Percentiles rank a stretch among this genome's conserved stretches.
Evolutionary conservation across 2,113 vertebrate genomes (phyloP).

Genomic region (Cygnus atratus): DNA sequence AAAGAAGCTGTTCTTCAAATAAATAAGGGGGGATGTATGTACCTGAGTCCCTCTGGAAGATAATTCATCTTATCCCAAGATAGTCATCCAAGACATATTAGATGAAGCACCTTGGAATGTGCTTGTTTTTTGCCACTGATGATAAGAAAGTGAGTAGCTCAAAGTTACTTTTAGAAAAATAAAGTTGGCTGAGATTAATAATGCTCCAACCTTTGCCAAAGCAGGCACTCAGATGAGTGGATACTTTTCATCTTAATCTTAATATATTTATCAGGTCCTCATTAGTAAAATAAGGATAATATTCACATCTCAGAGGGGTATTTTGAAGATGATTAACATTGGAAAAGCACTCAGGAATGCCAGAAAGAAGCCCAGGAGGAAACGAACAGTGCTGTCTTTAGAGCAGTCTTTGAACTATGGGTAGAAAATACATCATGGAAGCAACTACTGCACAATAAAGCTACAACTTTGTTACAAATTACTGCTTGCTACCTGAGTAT

Average conservation of each 20-base stretch:
- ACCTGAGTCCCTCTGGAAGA: neutral
- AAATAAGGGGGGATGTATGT: neutral
- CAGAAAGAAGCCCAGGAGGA: neutral
- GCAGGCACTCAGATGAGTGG: neutral
- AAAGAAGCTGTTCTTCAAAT: neutral
- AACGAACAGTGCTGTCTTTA: neutral
- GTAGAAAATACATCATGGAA: neutral
- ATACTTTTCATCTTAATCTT: neutral
- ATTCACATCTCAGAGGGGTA: neutral
- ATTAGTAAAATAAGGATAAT: neutral
- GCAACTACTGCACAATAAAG: neutral
- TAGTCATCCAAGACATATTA: neutral
- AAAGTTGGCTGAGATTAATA: neutral
- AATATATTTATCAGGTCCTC: neutral
- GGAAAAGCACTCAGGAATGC: neutral
- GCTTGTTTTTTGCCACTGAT: neutral
- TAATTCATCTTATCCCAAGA: neutral
- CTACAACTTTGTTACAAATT: neutral
- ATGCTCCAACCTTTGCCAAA: neutral
- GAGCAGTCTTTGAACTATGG: neutral
- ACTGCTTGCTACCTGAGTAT: neutral
- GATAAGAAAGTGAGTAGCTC: neutral
- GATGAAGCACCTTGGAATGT: neutral
- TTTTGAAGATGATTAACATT: neutral
- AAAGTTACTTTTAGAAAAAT: neutral